phyloP scores from a whole-genome alignment of 2,113 vertebrate species.

The Rutilus rutilus region DNA sequence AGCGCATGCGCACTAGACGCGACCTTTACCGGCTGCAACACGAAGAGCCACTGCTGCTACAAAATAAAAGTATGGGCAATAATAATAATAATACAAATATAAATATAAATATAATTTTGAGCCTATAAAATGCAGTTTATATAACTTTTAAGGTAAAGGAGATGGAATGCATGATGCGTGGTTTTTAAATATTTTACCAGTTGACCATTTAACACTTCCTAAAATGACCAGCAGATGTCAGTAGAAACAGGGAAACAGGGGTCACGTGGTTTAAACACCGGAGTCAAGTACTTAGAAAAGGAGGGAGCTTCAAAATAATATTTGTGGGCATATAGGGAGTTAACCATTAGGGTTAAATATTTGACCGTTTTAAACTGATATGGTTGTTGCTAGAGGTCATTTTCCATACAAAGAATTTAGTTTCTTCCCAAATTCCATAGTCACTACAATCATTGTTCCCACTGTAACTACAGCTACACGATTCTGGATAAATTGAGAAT shows the following conservation, averaged over 20 bases:
- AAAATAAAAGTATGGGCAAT: constrained; percentile 3
- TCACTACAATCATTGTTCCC: neutral
- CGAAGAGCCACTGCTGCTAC: neutral
- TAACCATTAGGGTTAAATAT: neutral
- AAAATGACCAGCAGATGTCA: neutral
- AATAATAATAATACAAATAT: neutral
- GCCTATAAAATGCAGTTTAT: neutral
- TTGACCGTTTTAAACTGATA: neutral
- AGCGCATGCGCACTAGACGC: constrained; percentile 29
- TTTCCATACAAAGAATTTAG: neutral
- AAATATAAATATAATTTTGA: neutral
- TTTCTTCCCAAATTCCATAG: neutral
- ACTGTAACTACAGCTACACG: neutral
- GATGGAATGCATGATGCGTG: too few relatives aligned
- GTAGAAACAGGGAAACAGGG: neutral
- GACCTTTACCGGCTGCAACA: neutral
- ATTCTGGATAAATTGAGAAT: too few relatives aligned
- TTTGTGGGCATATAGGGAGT: neutral
- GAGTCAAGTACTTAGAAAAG: neutral
- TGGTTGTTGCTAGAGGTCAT: neutral
- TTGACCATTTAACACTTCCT: neutral
- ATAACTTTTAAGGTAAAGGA: neutral
- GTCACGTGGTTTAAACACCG: neutral
- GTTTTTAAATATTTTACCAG: neutral
- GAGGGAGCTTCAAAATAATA: neutral